These are phyloP conservation scores for Tetrapedia diversipes DNA, from an alignment of 2,888 invertebrate genomes.

Conservation along the genomic window DNA sequence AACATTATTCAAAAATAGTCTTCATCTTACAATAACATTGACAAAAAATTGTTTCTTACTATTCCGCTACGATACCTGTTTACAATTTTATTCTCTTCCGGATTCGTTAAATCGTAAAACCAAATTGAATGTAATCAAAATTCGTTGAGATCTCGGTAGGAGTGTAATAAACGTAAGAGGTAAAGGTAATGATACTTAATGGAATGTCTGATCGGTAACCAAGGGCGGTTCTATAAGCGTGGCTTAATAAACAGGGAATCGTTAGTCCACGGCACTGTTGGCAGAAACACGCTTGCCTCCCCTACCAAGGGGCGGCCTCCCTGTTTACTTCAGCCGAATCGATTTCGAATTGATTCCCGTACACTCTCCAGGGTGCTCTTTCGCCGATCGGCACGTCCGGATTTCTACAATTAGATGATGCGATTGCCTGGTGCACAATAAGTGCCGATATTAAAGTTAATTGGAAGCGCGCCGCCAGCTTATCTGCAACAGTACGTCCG, in stretches of 20 bases:
- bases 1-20: too few relatives aligned
- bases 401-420: constrained; percentile 55
- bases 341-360: constrained; percentile 42
- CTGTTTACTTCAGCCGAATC: background rate
- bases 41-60: too few relatives aligned
- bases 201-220: background rate
- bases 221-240: background rate
- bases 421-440: constrained; percentile 63
- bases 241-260: constrained; percentile 12
- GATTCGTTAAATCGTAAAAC: too few relatives aligned
- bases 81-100: too few relatives aligned
- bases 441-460: constrained; percentile 71
- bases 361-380: constrained; percentile 20
- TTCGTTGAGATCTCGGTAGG: background rate
- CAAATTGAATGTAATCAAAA: background rate
- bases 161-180: background rate
- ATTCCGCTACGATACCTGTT: too few relatives aligned
- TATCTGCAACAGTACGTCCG: constrained; percentile 63
- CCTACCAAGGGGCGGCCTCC: background rate
- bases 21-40: too few relatives aligned
- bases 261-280: constrained; percentile 1
- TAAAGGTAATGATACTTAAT: background rate
- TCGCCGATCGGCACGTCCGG: constrained; percentile 43
- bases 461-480: constrained; percentile 64
- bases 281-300: constrained; percentile 5